Percentiles rank a stretch among this genome's conserved stretches.
Evolutionary conservation across 2,113 vertebrate genomes (phyloP).

Genomic region (Brachirus orientalis): DNA sequence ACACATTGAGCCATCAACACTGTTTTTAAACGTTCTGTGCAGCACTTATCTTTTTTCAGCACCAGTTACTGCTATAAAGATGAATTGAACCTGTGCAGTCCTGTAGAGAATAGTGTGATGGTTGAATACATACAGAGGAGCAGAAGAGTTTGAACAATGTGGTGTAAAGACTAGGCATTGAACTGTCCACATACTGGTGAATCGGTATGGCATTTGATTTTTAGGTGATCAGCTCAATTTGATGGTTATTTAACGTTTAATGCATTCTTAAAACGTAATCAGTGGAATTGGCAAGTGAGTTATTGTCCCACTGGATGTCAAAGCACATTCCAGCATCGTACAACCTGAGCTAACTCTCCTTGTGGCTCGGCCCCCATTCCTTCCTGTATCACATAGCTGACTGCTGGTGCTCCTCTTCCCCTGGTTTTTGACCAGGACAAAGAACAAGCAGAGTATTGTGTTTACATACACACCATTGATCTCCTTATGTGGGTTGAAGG

Average conservation of each 20-base stretch:
- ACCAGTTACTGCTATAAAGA: not conserved
- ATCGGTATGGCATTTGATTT: not conserved
- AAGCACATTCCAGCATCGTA: slow-evolving; percentile 9
- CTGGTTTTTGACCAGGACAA: slow-evolving; percentile 60
- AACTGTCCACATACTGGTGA: not conserved
- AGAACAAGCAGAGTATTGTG: slow-evolving; percentile 52
- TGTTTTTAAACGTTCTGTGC: not conserved
- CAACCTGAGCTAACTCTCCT: slow-evolving; percentile 15
- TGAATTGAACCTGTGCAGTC: not conserved
- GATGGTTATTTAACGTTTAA: not conserved
- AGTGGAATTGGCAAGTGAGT: slow-evolving; percentile 28
- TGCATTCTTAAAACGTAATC: not conserved
- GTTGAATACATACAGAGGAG: not conserved
- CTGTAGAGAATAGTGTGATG: not conserved
- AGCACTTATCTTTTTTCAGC: not conserved
- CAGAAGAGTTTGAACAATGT: not conserved
- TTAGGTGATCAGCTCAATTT: not conserved
- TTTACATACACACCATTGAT: slow-evolving; percentile 60
- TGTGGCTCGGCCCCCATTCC: slow-evolving; percentile 26
- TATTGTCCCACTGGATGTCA: slow-evolving; percentile 18
- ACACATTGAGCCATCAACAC: not conserved
- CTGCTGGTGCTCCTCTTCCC: slow-evolving; percentile 58
- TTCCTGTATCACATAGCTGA: slow-evolving; percentile 49
- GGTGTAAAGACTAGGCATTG: not conserved
- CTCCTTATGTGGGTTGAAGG: slow-evolving; percentile 30